Evolutionary conservation across 2,888 invertebrate genomes (phyloP).

Genomic region (Tricholauxania praeusta): DNA sequence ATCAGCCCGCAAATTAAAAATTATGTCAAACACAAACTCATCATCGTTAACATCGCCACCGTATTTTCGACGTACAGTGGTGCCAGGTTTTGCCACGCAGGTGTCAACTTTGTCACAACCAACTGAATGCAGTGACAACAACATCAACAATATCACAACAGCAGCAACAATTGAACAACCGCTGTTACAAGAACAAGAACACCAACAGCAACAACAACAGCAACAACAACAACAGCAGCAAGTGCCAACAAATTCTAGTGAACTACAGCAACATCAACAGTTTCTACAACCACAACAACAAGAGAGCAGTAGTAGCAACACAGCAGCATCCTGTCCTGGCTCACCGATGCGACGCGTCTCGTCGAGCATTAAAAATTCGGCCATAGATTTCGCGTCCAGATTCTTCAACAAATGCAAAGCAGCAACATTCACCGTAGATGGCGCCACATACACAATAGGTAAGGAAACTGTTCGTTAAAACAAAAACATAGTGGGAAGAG

Average conservation of each 20-base stretch:
- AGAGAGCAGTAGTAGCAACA: constrained; percentile 38
- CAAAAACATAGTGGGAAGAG: neutral
- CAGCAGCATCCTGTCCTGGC: constrained; percentile 61
- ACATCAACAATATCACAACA: constrained; percentile 14
- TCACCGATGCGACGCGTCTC: constrained; percentile 66
- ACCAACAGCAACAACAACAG: constrained; percentile 48
- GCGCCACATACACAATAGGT: constrained; percentile 89
- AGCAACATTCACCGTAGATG: constrained; percentile 88
- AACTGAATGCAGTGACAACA: constrained; percentile 36
- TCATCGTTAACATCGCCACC: constrained; percentile 46
- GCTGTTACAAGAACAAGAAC: constrained; percentile 10
- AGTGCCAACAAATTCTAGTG: constrained; percentile 15
- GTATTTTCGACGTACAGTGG: constrained; percentile 49
- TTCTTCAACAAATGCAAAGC: constrained; percentile 87
- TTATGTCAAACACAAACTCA: constrained; percentile 53
- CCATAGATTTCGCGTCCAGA: constrained; percentile 68
- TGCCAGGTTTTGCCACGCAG: constrained; percentile 59
- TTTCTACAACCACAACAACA: constrained; percentile 25
- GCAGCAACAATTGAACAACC: constrained; percentile 16
- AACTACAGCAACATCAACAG: constrained; percentile 42
- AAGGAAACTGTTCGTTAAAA: constrained; percentile 51
- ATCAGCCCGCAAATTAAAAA: constrained; percentile 25
- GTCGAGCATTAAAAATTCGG: constrained; percentile 63
- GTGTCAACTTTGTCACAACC: constrained; percentile 42
- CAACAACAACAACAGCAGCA: constrained; percentile 26